Percentiles rank a stretch among this genome's conserved stretches.
phyloP scores from a whole-genome alignment of 2,888 invertebrate species.

The Syritta pipiens region DNA sequence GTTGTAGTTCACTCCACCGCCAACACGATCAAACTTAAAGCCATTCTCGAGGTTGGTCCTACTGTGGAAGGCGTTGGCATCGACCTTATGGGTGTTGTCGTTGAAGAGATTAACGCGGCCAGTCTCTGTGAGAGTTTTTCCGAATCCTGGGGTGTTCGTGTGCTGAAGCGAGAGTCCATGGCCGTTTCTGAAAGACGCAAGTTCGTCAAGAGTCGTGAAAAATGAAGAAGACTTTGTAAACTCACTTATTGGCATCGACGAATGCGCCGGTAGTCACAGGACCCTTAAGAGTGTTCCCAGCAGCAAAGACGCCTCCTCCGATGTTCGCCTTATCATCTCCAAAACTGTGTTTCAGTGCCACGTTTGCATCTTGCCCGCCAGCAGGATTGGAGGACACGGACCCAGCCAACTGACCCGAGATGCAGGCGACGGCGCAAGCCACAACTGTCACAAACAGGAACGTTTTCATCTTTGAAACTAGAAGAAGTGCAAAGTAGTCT shows the following conservation, averaged over 20 bases:
- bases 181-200: conserved; percentile 71
- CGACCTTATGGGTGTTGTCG: conserved; percentile 67
- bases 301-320: conserved; percentile 72
- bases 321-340: conserved; percentile 71
- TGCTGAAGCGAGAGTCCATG: conserved; percentile 73
- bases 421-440: not conserved
- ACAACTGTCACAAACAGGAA: not conserved
- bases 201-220: too few relatives aligned
- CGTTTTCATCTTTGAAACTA: conserved; percentile 10
- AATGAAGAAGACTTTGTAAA: not conserved
- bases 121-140: conserved; percentile 68
- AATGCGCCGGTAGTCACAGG: conserved; percentile 73
- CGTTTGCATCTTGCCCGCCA: conserved; percentile 70
- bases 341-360: conserved; percentile 57
- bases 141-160: conserved; percentile 71
- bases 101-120: conserved; percentile 72
- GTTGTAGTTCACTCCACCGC: conserved; percentile 72
- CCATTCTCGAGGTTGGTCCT: conserved; percentile 71
- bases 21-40: conserved; percentile 72
- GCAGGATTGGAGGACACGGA: conserved; percentile 70
- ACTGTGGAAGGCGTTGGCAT: conserved; percentile 73
- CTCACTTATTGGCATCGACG: conserved; percentile 73
- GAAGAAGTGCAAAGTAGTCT: too few relatives aligned
- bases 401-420: conserved; percentile 47
- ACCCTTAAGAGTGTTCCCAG: conserved; percentile 70